Percentiles rank a stretch among this genome's conserved stretches.
These are phyloP conservation scores for Syrrhaptes paradoxus DNA, from an alignment of 2,113 vertebrate species.

Conservation along the genomic window DNA sequence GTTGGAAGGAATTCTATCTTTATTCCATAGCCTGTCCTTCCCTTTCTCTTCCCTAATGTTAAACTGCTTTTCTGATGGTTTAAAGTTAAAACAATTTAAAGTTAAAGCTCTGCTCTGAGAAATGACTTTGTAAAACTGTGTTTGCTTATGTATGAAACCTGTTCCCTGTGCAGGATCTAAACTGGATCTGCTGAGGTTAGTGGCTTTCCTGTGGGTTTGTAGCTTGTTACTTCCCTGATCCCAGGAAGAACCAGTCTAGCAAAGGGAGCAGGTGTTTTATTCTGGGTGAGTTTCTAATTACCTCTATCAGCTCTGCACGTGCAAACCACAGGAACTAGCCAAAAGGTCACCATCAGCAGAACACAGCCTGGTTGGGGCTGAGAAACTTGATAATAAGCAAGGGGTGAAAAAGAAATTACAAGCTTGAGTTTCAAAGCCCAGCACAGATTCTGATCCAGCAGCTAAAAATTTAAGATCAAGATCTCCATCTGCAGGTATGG, in stretches of 20 bases:
- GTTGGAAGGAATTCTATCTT: not conserved
- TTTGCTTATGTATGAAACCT: slow-evolving; percentile 10
- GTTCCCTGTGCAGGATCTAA: not conserved
- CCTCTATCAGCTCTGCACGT: not conserved
- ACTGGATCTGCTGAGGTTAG: slow-evolving; percentile 30
- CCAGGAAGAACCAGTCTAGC: slow-evolving; percentile 33
- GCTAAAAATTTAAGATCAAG: not conserved
- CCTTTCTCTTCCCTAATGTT: not conserved
- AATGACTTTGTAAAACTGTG: not conserved
- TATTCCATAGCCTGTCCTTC: not conserved
- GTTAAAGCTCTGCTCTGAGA: not conserved
- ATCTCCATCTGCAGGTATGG: not conserved
- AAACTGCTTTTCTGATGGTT: not conserved
- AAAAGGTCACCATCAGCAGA: not conserved
- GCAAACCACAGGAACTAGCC: not conserved
- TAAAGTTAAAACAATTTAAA: not conserved
- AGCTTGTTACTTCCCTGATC: not conserved
- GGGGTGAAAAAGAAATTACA: not conserved
- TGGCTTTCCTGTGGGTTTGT: not conserved
- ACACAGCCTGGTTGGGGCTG: not conserved
- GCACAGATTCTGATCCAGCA: not conserved
- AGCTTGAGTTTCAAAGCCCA: not conserved
- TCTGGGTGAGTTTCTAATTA: not conserved
- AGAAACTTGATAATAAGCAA: not conserved
- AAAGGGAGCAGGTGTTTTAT: not conserved